Conservation (phyloP, 2,113 vertebrate species). For the Propithecus coquereli region DNA sequence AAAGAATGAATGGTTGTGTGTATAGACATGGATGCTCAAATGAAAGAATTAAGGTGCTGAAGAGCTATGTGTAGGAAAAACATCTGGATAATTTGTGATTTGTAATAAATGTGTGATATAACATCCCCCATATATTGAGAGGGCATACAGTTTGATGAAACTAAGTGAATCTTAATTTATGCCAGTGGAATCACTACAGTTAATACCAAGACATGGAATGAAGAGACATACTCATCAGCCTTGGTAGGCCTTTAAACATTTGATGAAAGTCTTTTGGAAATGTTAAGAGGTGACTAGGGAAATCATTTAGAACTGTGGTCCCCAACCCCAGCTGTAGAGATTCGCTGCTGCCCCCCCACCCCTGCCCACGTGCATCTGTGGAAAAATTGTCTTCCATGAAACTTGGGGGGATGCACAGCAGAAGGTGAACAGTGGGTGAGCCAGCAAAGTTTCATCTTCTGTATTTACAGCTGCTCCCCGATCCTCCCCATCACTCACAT, state of each 20-base stretch:
- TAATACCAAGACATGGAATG: background rate
- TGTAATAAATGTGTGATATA: background rate
- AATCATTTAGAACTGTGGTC: background rate
- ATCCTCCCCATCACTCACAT: no score
- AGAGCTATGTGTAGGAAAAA: background rate
- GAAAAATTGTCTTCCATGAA: no score
- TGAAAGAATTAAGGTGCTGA: background rate
- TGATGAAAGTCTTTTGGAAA: background rate
- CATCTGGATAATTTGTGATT: background rate
- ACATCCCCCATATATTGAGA: background rate
- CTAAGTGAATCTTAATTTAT: conserved; percentile 3
- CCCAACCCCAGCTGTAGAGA: no score
- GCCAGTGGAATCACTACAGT: background rate
- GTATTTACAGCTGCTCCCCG: no score
- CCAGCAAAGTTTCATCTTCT: no score
- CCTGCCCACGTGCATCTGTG: no score
- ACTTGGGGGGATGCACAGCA: no score
- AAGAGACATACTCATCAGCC: background rate
- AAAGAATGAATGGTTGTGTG: background rate
- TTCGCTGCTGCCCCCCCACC: no score
- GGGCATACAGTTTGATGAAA: background rate
- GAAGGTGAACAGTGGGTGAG: no score
- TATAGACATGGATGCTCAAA: background rate
- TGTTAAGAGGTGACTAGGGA: background rate
- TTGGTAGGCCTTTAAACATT: background rate